phyloP scores from a whole-genome alignment of 2,888 invertebrate genomes.

The Platycheirus rosarum region DNA sequence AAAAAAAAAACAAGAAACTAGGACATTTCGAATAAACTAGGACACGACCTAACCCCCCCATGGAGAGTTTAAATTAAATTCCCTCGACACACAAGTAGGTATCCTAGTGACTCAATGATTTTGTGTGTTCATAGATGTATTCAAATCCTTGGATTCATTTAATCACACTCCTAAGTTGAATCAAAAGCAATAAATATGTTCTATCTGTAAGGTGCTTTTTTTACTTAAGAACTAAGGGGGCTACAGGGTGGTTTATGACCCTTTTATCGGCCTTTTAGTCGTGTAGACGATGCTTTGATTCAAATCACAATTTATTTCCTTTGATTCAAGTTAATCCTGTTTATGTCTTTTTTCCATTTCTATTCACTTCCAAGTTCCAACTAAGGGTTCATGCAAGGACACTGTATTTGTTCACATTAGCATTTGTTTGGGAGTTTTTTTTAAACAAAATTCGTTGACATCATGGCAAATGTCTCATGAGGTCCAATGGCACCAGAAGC shows the following conservation, averaged over 20 bases:
- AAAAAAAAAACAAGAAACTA: slow-evolving; percentile 34
- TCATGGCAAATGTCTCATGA: neutral
- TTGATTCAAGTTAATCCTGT: slow-evolving; percentile 47
- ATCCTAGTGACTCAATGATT: slow-evolving; percentile 27
- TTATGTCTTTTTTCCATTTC: slow-evolving; percentile 25
- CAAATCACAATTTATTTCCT: slow-evolving; percentile 52
- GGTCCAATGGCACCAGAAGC: neutral
- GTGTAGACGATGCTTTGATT: slow-evolving; percentile 40
- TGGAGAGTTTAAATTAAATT: slow-evolving; percentile 69
- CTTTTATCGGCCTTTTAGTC: slow-evolving; percentile 1
- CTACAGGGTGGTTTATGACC: too few relatives aligned
- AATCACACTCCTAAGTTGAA: slow-evolving; percentile 51
- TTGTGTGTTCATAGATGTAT: slow-evolving; percentile 3
- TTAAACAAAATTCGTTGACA: slow-evolving; percentile 9
- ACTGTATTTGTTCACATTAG: slow-evolving; percentile 29
- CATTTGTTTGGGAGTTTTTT: neutral
- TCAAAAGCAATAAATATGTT: slow-evolving; percentile 36
- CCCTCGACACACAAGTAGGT: slow-evolving; percentile 40
- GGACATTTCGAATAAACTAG: slow-evolving; percentile 63
- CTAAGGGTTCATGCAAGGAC: slow-evolving; percentile 37
- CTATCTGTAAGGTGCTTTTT: slow-evolving; percentile 26
- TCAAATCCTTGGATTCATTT: slow-evolving; percentile 65
- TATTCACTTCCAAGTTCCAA: neutral
- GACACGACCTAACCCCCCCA: slow-evolving; percentile 68
- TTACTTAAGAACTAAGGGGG: too few relatives aligned